Evolutionary conservation across 1,140 invertebrate genomes (phyloP), one percentile per base, ranked within the genome.

Genomic region (Hetaerina americana): DNA sequence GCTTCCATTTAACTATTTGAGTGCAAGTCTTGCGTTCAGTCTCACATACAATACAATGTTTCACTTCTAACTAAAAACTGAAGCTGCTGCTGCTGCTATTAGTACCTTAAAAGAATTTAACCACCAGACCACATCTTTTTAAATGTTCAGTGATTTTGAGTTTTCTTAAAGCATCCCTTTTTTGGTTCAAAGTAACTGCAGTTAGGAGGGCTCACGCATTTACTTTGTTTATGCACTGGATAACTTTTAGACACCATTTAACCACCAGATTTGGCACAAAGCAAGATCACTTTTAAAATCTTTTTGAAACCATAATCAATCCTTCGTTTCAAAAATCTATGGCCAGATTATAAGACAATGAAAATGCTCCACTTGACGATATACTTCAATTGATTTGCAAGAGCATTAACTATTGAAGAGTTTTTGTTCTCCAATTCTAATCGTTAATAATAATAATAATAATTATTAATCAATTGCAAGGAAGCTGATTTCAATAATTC

Each of bases 401-500:
- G 40, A 57, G 40, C 40, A 57, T 18, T 57, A n/a, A 57, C 40
- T 57, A 57, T 57, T 57, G 15, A 57, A n/a, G 40, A 57, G 40
- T 57, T n/a, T 12, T 57, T 57, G 22, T 57, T 12, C 68, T 26
- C 68, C 24, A 69, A 69, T 18, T 69, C 40, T 57, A 57, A 57
- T 57, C 22, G n/a, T n/a, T n/a, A n/a, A n/a, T n/a, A n/a, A n/a
- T n/a, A n/a, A n/a, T n/a, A n/a, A n/a, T n/a, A n/a, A n/a, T n/a
- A n/a, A n/a, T n/a, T n/a, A n/a, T n/a, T n/a, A n/a, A n/a, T n/a
- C n/a, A n/a, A n/a, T n/a, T n/a, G n/a, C n/a, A n/a, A n/a, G n/a
- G n/a, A n/a, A n/a, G n/a, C n/a, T n/a, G n/a, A 27, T 69, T 69
- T 69, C 68, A 69, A 68, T 24, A n/a, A 24, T 66, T 24, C 66